Conservation (phyloP, 30 jellyfish, hydroid and myxozoan genomes). For the Pelagia noctiluca region DNA sequence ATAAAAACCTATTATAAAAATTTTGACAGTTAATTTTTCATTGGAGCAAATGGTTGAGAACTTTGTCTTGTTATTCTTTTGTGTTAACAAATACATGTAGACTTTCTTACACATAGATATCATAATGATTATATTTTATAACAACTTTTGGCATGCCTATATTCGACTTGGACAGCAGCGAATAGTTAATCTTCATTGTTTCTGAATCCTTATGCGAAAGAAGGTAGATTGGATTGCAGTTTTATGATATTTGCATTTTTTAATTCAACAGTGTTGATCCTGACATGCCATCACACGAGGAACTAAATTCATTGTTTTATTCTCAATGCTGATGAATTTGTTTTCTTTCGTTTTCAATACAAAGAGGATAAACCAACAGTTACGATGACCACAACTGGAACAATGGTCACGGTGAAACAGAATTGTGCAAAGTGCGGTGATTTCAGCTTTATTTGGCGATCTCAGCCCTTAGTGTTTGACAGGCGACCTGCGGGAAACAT, state of each 20-base stretch:
- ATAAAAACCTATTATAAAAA: no score
- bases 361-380: conserved; percentile 35
- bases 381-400: conserved; percentile 26
- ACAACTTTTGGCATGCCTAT: no score
- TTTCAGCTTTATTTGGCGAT: conserved; percentile 35
- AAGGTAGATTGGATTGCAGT: not conserved
- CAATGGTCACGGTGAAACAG: conserved; percentile 60
- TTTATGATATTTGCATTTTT: not conserved
- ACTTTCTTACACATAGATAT: no score
- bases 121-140: no score
- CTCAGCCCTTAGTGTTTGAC: conserved; percentile 42
- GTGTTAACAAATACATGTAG: no score
- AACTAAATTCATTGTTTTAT: conserved; percentile 55
- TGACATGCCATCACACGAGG: conserved; percentile 16
- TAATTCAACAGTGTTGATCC: conserved; percentile 28
- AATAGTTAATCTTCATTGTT: not conserved
- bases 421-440: conserved; percentile 44
- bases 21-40: no score
- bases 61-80: no score
- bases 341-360: conserved; percentile 40
- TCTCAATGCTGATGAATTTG: conserved; percentile 26
- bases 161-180: no score
- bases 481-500: conserved; percentile 35
- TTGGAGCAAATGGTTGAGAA: no score
- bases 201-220: not conserved